A percentile compares a stretch with the other conserved stretches of the same genome.
phyloP scores from a whole-genome alignment of 2,797 vertebrate genomes.

The Selene dorsalis region DNA sequence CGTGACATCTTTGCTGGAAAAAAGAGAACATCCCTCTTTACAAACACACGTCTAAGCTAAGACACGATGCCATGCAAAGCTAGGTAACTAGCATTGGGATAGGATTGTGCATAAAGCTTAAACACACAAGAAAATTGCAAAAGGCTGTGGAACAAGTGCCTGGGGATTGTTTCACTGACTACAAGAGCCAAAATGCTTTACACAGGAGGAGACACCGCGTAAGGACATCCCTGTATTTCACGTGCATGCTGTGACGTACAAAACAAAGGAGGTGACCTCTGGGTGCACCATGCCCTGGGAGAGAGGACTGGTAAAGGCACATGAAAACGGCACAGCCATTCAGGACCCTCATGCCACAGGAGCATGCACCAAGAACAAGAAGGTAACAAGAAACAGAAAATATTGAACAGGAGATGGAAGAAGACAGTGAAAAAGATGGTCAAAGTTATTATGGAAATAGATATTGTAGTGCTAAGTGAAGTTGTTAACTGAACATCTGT shows the following conservation, averaged over 20 bases:
- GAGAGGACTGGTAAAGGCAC: slow-evolving; percentile 68
- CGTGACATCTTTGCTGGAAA: slow-evolving; percentile 99
- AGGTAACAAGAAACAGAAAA: slow-evolving; percentile 65
- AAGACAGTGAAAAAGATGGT: slow-evolving; percentile 68
- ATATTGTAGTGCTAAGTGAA: neutral
- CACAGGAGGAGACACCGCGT: slow-evolving; percentile 52
- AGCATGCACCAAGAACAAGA: slow-evolving; percentile 82
- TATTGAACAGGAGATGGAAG: slow-evolving; percentile 72
- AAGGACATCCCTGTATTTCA: slow-evolving; percentile 55
- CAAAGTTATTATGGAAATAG: slow-evolving; percentile 21
- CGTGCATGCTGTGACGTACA: slow-evolving; percentile 76
- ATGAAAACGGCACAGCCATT: slow-evolving; percentile 72
- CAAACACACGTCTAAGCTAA: slow-evolving; percentile 84
- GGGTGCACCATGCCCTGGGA: slow-evolving; percentile 74
- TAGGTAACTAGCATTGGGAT: slow-evolving; percentile 63
- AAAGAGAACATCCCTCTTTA: slow-evolving; percentile 95
- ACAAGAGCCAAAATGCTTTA: slow-evolving; percentile 64
- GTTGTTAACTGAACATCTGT: neutral
- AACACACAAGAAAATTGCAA: slow-evolving; percentile 49
- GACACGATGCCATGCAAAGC: slow-evolving; percentile 83
- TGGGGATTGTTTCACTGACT: slow-evolving; percentile 37
- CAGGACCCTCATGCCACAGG: slow-evolving; percentile 81
- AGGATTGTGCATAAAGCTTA: slow-evolving; percentile 65
- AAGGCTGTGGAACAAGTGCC: slow-evolving; percentile 55
- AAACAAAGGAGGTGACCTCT: slow-evolving; percentile 64